Conservation (phyloP, 2,113 vertebrate genomes). For the Otolemur garnettii region DNA sequence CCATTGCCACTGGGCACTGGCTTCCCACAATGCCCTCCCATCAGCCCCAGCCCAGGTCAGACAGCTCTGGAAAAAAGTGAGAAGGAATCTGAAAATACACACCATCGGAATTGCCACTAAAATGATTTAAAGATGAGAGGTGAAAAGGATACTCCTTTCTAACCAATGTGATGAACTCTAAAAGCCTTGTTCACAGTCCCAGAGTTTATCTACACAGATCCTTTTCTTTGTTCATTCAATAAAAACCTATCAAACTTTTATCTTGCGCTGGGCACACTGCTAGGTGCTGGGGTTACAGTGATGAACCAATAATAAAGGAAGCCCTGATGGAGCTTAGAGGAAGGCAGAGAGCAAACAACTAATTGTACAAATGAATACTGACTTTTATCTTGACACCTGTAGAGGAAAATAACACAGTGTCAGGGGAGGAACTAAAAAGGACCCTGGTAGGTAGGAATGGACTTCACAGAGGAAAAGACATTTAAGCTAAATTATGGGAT, state of each 20-base stretch:
- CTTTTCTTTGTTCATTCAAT: background rate
- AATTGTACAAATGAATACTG: background rate
- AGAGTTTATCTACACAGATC: background rate
- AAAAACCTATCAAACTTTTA: background rate
- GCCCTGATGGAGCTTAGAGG: background rate
- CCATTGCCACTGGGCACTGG: background rate
- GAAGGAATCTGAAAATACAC: conserved; percentile 4
- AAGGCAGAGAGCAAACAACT: background rate
- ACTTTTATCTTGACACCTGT: background rate
- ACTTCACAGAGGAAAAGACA: background rate
- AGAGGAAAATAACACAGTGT: background rate
- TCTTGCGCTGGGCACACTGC: background rate
- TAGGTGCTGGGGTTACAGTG: background rate
- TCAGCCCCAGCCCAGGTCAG: background rate
- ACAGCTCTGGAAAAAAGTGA: background rate
- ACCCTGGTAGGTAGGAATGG: background rate
- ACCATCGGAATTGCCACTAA: background rate
- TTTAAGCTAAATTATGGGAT: background rate
- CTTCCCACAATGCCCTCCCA: background rate
- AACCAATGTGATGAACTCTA: background rate
- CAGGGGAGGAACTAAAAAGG: background rate
- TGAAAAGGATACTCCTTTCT: background rate
- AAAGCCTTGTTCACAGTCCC: background rate
- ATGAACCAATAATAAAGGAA: background rate
- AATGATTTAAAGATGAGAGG: background rate